Evolutionary conservation across 2,797 vertebrate genomes (phyloP).

Genomic region (Ibycter americanus): DNA sequence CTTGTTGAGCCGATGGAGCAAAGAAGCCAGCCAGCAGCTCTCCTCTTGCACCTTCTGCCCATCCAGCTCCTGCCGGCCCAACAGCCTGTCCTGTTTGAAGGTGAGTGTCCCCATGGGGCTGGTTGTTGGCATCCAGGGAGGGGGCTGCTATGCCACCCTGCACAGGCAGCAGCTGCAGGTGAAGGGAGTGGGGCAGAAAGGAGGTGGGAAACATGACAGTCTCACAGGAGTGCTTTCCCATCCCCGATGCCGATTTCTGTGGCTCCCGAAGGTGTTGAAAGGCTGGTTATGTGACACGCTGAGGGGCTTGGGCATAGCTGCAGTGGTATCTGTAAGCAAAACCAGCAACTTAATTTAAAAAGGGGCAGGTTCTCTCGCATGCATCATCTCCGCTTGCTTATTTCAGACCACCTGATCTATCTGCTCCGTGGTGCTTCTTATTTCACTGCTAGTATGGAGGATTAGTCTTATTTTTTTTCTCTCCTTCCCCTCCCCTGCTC

Average conservation of each 20-base stretch:
- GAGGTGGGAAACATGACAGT: not conserved
- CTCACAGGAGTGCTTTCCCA: not conserved
- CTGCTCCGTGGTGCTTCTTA: not conserved
- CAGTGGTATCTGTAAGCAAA: not conserved
- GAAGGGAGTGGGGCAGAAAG: not conserved
- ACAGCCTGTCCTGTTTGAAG: not conserved
- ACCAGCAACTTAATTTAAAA: not conserved
- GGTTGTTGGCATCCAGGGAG: not conserved
- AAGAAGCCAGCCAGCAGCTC: not conserved
- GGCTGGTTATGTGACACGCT: not conserved
- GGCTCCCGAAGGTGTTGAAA: not conserved
- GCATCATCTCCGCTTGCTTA: accelerated
- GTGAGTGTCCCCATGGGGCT: not conserved
- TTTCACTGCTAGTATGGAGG: not conserved
- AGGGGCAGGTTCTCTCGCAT: not conserved
- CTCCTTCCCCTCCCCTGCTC: not conserved
- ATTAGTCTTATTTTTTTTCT: too few relatives aligned
- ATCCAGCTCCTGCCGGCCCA: not conserved
- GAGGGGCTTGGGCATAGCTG: not conserved
- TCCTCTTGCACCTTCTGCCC: not conserved
- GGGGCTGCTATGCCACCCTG: accelerated
- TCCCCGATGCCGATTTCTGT: accelerated
- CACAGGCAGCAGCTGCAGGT: not conserved
- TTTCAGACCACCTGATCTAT: not conserved
- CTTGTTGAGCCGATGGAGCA: not conserved